Evolutionary conservation across 2,797 vertebrate genomes (phyloP), one percentile per base, ranked within the genome.

Genomic region (Diplodus puntazzo): DNA sequence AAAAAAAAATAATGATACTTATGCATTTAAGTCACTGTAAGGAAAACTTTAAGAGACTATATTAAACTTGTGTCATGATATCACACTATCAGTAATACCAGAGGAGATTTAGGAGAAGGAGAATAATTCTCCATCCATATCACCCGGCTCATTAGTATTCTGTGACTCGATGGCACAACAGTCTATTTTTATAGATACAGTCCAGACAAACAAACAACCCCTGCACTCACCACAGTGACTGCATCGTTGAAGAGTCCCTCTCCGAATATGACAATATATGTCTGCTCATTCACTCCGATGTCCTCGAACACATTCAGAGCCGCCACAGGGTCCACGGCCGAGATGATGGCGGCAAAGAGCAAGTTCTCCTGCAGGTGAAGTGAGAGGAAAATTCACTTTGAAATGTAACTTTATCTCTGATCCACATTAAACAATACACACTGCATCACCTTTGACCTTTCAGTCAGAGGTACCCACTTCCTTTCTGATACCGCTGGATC

Each of bases 221-320:
- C 27, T 48, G 17, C 12, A 81, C 97, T 97, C 93, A 99, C 97
- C 96, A 99, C 97, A 70, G 97, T 98, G 87, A 98, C 95, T 0
- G 97, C 97, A 64, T 99, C 97, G 12, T 97, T 99, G 89, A 98
- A 95, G 75, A 99, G 92, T 14, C 97, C 97, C 88, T 99, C 97
- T 65, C 97, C 97, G 66, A 98, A 98, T 53, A 97, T 96, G 87
- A 98, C 93, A 64, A 98, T 98, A 69, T 98, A 97, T 46, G 97
- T 96, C 87, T 98, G 98, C 78, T 99, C 97, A 0, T 98, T 97
- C 78, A 98, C 95, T 1, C 95, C 95, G 60, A 98, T 97, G 80
- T 98, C 96, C 90, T 99, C 97, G 64, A 98, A 98, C 80, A 98
- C 98, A 0, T 95, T 95, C 0, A 99, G 92, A 49, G 97, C 97